Conservation (phyloP, 2,888 invertebrate genomes). For the Brachyptera risi region DNA sequence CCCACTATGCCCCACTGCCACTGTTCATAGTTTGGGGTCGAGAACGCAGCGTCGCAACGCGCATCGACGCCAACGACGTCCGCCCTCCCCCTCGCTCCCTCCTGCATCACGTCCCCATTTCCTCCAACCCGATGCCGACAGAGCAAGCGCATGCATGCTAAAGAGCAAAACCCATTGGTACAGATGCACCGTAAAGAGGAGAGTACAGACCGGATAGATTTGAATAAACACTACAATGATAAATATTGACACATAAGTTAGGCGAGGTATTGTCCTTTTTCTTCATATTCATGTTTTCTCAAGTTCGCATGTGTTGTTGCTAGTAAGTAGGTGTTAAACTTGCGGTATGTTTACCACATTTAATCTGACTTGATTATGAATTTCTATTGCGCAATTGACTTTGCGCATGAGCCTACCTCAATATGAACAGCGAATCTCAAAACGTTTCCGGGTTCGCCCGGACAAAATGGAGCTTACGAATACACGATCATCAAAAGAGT, state of each 20-base stretch:
- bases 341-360: too few species aligned
- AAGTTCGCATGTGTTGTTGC: too few species aligned
- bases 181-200: slow-evolving; percentile 27
- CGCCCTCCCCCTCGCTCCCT: slow-evolving; percentile 7
- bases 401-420: too few species aligned
- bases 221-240: not conserved
- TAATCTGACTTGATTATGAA: too few species aligned
- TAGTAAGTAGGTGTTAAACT: not conserved
- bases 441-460: too few species aligned
- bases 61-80: slow-evolving; percentile 10
- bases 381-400: too few species aligned
- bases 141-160: slow-evolving; percentile 24
- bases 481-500: too few species aligned
- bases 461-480: too few species aligned
- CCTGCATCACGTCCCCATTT: not conserved
- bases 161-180: slow-evolving; percentile 23
- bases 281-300: not conserved
- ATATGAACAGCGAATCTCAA: too few species aligned
- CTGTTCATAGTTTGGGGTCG: slow-evolving; percentile 23
- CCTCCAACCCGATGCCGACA: too few species aligned
- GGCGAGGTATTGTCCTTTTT: not conserved
- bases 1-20: slow-evolving; percentile 33
- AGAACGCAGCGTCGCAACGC: slow-evolving; percentile 16
- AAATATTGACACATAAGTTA: not conserved
- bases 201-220: slow-evolving; percentile 6